A percentile compares a stretch with the other conserved stretches of the same genome.
Conservation (phyloP, 2,797 vertebrate species). For the Aeoliscus strigatus region DNA sequence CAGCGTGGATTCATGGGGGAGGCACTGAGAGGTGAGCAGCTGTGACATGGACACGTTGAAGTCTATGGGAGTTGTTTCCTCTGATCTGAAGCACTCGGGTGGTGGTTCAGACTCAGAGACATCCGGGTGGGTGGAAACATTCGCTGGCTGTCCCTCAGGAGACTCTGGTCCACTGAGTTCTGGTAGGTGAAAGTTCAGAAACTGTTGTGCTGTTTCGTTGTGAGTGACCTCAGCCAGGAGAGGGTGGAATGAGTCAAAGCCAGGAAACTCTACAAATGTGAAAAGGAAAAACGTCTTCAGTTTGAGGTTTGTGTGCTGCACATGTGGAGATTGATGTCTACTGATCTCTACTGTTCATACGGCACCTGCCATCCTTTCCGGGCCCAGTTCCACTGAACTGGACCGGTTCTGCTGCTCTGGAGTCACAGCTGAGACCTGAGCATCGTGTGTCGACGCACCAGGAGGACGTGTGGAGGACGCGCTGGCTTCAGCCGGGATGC, state of each 20-base stretch:
- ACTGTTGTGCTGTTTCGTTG: constrained; percentile 52
- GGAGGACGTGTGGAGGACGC: neutral
- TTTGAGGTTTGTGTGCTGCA: no score
- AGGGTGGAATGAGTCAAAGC: constrained; percentile 71
- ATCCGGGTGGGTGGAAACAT: constrained; percentile 5
- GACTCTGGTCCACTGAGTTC: constrained; percentile 5
- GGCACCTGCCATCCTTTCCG: constrained; percentile 39
- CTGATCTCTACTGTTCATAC: no score
- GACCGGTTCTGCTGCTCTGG: constrained; percentile 4
- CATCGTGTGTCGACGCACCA: constrained; percentile 2
- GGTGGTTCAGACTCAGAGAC: constrained; percentile 40
- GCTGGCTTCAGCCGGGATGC: constrained; percentile 1
- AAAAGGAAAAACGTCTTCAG: neutral
- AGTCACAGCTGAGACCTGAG: neutral
- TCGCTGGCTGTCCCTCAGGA: neutral
- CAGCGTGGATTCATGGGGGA: constrained; percentile 28
- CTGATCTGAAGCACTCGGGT: constrained; percentile 44
- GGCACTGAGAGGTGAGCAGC: constrained; percentile 45
- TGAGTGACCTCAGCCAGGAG: constrained; percentile 72
- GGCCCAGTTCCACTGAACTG: neutral
- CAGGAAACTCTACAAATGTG: constrained; percentile 18
- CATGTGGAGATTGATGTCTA: no score
- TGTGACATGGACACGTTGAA: constrained; percentile 51
- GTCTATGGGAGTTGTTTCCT: constrained; percentile 1
- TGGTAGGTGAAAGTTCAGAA: constrained; percentile 36